Base-by-base conservation (phyloP, 2,113 vertebrate species). In the Aleadryas rufinucha region DNA sequence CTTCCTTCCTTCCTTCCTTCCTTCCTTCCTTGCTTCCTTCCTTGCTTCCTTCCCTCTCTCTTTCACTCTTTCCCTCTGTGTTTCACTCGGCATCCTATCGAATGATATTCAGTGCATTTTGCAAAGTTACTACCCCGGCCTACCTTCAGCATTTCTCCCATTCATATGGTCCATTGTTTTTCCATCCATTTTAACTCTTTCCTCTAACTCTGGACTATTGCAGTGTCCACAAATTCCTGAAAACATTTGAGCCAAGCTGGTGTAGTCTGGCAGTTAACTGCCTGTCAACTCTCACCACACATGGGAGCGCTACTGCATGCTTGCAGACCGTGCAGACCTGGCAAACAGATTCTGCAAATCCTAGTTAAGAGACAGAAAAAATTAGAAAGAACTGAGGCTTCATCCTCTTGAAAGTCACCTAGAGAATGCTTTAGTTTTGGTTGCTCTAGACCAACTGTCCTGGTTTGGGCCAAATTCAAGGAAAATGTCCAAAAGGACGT, bases 1-100 rank as follows among this genome's bases (percentile, higher is more conserved):
- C 12, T 39, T 15, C 5, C 47, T 22, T 6, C 15, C n/a, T 27
- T 10, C 31, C 26, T 13, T 12, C 7, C 31, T 13, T 6, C 10
- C 10, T 16, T 3, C 33, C 24, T 37, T 4, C 27, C 13, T 20
- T 8, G 11, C 17, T 11, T 19, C 8, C 37, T 8, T 8, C 7
- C 14, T 2, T 10, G 31, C 26, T 13, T 10, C 10, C 31, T 13
- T 5, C 10, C 2, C 3, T 1, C 11, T 13, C 11, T 17, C 10
- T 16, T 64, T 13, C 10, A 14, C 3, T 15, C 3, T 53, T 42
- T 42, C 42, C n/a, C n/a, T n/a, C n/a, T n/a, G 11, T 16, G 8
- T 15, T 63, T 12, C 10, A 14, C 3, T 15, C 3, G 47, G 7
- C 33, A n/a, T 26, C 13, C 5, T 24, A 41, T 31, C 17, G 41